Base-by-base conservation (phyloP, 2,797 vertebrate species). In the Hypotaenidia philippensis region DNA sequence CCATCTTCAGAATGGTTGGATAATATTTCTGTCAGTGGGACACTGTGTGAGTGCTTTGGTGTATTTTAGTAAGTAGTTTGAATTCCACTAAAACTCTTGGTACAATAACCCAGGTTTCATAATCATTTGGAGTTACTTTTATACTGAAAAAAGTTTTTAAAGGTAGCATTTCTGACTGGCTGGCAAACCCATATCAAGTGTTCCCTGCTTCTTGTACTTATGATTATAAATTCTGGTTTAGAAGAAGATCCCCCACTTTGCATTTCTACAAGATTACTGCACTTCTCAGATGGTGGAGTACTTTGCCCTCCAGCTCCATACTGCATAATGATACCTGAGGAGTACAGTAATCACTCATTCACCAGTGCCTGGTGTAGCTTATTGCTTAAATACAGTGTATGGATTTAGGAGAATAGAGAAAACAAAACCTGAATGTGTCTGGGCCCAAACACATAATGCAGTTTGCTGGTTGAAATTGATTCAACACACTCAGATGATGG, bases 321-420 rank as follows among this genome's bases (percentile, higher is more conserved):
- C 50, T 29, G n/a, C 49, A 15, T 82, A 65, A 82, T 11, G 13
- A 32, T 68, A 36, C 38, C 29, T 80, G 75, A 90, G 34, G 90
- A 77, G 78, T 61, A 11, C 11, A 86, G 60, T 69, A 70, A 86
- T 93, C 55, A 4, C 31, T 95, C 57, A 60, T 64, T 94, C 72
- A 89, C 34, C 14, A 9, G 16, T 44, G 52, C 32, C 86, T 84
- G 59, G 31, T 63, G 74, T 80, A 76, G 25, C 34, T 94, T 82
- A 76, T 87, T 94, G 44, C 74, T 97, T 93, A 94, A 87, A 77
- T 66, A 79, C 52, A 61, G 38, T 8, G 44, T n/a, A 29, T 69
- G 83, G 57, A 70, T 75, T 96, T 83, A 59, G 89, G 96, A 71
- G 55, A 49, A 84, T 16, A 61, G 31, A 92, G 84, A 83, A 95